phyloP scores from a whole-genome alignment of 2,797 vertebrate genomes.

The Protonibea diacanthus region DNA sequence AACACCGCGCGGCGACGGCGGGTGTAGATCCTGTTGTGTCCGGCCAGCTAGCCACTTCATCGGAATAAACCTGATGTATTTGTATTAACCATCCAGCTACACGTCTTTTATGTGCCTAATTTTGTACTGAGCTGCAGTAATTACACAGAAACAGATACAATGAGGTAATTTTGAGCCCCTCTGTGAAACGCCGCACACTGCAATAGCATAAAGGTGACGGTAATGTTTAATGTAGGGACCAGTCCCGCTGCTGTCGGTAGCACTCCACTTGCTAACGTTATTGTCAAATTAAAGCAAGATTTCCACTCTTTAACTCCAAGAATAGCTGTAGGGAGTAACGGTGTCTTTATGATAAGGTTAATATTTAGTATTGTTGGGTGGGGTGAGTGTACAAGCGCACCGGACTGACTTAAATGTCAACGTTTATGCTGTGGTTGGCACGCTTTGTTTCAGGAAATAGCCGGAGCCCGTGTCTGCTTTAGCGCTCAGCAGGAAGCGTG shows the following conservation, averaged over 20 bases:
- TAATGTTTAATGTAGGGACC: background rate
- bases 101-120: fast-evolving
- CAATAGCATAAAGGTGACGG: conserved; percentile 1
- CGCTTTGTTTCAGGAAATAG: conserved; percentile 69
- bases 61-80: fast-evolving
- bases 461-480: conserved; percentile 35
- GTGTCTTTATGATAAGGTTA: fast-evolving
- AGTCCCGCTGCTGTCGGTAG: conserved; percentile 1
- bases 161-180: fast-evolving
- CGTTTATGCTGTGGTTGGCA: conserved; percentile 21
- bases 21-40: conserved; percentile 6
- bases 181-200: conserved; percentile 18
- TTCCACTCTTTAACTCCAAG: fast-evolving
- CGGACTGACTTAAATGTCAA: background rate
- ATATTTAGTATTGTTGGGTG: background rate
- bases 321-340: fast-evolving
- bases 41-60: background rate
- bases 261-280: background rate
- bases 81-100: fast-evolving
- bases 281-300: background rate
- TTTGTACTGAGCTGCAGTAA: fast-evolving
- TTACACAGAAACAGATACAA: fast-evolving
- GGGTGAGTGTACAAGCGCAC: background rate
- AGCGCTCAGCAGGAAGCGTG: conserved; percentile 46
- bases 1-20: conserved; percentile 42